Conservation (phyloP, 2,888 invertebrate species). For the Coleophora flavipennella region DNA sequence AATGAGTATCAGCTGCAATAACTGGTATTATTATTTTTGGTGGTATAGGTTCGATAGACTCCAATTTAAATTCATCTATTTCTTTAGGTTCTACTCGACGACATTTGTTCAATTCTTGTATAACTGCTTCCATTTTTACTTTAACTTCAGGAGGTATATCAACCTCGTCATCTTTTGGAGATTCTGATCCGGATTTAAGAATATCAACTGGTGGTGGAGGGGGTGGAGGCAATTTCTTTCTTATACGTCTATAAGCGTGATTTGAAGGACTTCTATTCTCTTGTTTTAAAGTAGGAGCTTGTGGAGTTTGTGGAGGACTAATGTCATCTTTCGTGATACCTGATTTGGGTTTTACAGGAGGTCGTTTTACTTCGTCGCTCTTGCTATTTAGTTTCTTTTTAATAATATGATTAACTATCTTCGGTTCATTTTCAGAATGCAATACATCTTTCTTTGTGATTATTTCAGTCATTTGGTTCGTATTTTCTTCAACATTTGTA, state of each 20-base stretch:
- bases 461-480: background rate
- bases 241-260: constrained; percentile 44
- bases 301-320: background rate
- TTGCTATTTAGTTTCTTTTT: constrained; percentile 15
- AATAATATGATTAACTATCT: constrained; percentile 10
- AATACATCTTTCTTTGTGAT: background rate
- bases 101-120: constrained; percentile 66
- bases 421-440: background rate
- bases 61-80: constrained; percentile 37
- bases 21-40: constrained; percentile 64
- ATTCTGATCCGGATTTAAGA: constrained; percentile 5
- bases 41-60: constrained; percentile 36
- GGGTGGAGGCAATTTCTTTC: constrained; percentile 60
- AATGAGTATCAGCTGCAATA: constrained; percentile 52
- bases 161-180: constrained; percentile 31
- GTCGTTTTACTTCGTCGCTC: constrained; percentile 1
- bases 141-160: constrained; percentile 69
- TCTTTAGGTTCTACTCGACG: constrained; percentile 44
- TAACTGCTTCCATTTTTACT: constrained; percentile 75
- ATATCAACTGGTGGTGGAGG: constrained; percentile 44
- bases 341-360: constrained; percentile 11
- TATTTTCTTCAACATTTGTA: background rate
- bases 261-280: constrained; percentile 37
- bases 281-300: constrained; percentile 5
- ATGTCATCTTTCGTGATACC: constrained; percentile 26